These are phyloP conservation scores for Helicorthomorpha holstii DNA, from an alignment of 1,140 invertebrate species.

Conservation along the genomic window DNA sequence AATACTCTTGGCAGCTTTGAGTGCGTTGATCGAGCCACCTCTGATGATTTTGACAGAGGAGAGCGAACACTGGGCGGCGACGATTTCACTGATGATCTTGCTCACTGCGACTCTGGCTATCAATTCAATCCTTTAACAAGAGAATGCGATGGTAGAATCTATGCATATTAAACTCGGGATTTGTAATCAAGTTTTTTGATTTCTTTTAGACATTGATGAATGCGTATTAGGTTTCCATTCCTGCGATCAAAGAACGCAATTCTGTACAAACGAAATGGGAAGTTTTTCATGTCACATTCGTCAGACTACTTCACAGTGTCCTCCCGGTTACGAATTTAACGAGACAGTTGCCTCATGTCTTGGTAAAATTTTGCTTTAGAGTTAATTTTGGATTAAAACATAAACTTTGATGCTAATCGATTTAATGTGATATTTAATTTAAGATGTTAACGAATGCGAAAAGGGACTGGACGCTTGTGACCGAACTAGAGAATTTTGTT, in stretches of 20 bases:
- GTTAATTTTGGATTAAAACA: no score
- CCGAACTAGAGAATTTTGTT: slow-evolving; percentile 17
- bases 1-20: slow-evolving; percentile 38
- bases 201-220: slow-evolving; percentile 20
- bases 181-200: neutral
- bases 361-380: slow-evolving; percentile 19
- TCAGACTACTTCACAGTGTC: slow-evolving; percentile 28
- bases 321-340: slow-evolving; percentile 40
- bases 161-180: neutral
- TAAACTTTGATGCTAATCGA: no score
- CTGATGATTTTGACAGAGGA: no score
- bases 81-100: neutral
- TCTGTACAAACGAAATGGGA: slow-evolving; percentile 13
- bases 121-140: neutral
- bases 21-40: slow-evolving; percentile 24
- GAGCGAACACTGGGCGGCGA: neutral
- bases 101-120: neutral
- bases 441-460: slow-evolving; percentile 36
- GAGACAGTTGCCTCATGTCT: slow-evolving; percentile 27
- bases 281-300: slow-evolving; percentile 11
- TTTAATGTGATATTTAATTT: slow-evolving; percentile 9
- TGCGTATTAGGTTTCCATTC: slow-evolving; percentile 14
- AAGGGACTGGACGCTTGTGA: slow-evolving; percentile 27
- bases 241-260: slow-evolving; percentile 12
- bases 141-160: neutral